Evolutionary conservation across 2,113 vertebrate genomes (phyloP), one percentile per base, ranked within the genome.

Genomic region (Notiomystis cincta): DNA sequence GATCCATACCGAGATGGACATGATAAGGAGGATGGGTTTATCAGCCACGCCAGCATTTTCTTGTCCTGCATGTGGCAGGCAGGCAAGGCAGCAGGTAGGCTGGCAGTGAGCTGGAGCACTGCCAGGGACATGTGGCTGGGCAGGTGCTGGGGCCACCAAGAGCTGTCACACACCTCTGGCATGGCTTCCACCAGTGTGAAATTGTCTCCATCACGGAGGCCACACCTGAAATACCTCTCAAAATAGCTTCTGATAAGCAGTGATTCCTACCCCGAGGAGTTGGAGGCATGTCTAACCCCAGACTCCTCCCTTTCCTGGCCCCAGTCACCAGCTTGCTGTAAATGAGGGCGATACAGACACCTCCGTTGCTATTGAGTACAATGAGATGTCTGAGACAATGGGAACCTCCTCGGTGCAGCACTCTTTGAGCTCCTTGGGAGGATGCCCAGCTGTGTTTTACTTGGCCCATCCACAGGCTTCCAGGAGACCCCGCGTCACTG

Each of bases 71-170:
- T 0, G 2, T 0, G 7, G 37, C 11, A 1, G 1, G 27, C 27
- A 67, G 75, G 66, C 1, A 2, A 81, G n/a, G 65, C 24, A 67
- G 35, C 2, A 15, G 81, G 38, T 1, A 5, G 30, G 47, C 35
- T 9, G 58, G 64, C 42, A 72, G 2, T 1, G 6, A 93, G 31
- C 50, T 18, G 22, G 23, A 64, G 18, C 28, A 87, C 58, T 30
- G n/a, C 57, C 1, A 0, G 27, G 1, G 6, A 5, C 3, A 1
- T 22, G 79, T 2, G 5, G 23, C 47, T 44, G 56, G 23, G 30
- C 24, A 83, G n/a, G 38, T 2, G 1, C 0, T 0, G 0, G n/a
- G 33, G 69, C n/a, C 51, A 87, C 47, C 50, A 61, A 47, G 17
- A 0, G 1, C 47, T 8, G 2, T 37, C 47, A 78, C 16, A 69